phyloP scores from a whole-genome alignment of 92 coral and sea anemone species.

The Umimayanthus kanabou region DNA sequence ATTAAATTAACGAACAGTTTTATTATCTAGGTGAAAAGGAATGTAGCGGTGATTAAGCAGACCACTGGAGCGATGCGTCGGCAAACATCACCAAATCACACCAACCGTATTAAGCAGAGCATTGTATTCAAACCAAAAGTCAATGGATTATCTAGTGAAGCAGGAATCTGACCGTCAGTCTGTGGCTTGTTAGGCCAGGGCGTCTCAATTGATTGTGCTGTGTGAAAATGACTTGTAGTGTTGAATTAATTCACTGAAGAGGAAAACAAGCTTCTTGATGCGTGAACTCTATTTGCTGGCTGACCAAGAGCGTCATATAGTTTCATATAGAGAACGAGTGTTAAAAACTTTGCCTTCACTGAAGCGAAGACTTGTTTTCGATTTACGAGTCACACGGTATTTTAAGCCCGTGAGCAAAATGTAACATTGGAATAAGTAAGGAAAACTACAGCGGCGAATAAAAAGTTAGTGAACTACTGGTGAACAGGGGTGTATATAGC shows the following conservation, averaged over 20 bases:
- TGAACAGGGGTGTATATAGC: no score
- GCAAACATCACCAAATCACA: slow-evolving; percentile 10
- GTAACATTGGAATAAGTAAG: no score
- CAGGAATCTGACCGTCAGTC: background rate
- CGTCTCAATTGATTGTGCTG: background rate
- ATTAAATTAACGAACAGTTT: background rate
- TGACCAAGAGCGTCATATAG: background rate
- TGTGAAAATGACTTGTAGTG: background rate
- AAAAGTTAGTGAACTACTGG: no score
- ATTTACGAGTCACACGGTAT: background rate
- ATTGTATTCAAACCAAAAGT: background rate
- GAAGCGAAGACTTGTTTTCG: background rate
- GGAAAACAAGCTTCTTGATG: background rate
- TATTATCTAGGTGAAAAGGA: slow-evolving; percentile 26
- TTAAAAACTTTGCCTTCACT: background rate
- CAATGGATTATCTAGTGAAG: background rate
- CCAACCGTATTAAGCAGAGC: background rate
- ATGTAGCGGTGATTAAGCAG: slow-evolving; percentile 39
- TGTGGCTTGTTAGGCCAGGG: background rate
- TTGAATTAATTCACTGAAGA: background rate
- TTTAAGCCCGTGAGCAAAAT: no score
- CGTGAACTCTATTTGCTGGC: background rate
- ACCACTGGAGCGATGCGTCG: slow-evolving; percentile 25
- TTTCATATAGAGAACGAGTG: background rate
- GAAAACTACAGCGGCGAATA: no score